Conservation (phyloP, 2,797 vertebrate species). For the Brachymystax lenok region DNA sequence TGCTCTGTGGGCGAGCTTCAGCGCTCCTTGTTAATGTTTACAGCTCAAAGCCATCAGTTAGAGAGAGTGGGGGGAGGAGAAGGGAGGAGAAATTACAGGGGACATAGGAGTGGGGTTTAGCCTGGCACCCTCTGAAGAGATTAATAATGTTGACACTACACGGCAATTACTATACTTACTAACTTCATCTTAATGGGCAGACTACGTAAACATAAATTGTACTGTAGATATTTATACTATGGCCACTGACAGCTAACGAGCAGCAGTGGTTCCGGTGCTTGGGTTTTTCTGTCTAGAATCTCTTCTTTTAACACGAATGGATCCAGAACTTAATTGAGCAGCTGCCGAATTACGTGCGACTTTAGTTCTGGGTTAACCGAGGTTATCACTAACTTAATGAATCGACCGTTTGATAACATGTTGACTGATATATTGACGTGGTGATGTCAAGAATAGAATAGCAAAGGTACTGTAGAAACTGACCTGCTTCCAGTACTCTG, state of each 20-base stretch:
- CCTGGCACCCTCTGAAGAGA: conserved; percentile 7
- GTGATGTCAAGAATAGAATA: background rate
- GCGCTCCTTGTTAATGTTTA: conserved; percentile 62
- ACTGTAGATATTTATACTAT: too few relatives aligned
- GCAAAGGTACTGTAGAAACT: background rate
- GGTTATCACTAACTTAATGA: background rate
- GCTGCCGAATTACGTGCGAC: too few relatives aligned
- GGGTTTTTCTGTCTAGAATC: too few relatives aligned
- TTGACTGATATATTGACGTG: background rate
- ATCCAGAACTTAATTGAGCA: too few relatives aligned
- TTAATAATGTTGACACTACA: conserved; percentile 33
- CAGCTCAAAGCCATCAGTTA: conserved; percentile 40
- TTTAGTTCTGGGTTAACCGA: too few relatives aligned
- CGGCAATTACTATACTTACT: too few relatives aligned
- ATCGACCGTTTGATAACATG: background rate
- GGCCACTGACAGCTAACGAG: too few relatives aligned
- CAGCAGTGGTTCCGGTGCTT: too few relatives aligned
- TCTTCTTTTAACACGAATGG: too few relatives aligned
- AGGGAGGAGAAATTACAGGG: conserved; percentile 44
- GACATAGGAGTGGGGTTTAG: conserved; percentile 24
- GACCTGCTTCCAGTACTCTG: background rate
- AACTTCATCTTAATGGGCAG: too few relatives aligned
- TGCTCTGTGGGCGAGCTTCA: conserved; percentile 41
- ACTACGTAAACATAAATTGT: too few relatives aligned
- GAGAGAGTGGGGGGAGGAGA: conserved; percentile 1